Evolutionary conservation across 1,140 invertebrate species (phyloP).

Genomic region (Sipha flava): DNA sequence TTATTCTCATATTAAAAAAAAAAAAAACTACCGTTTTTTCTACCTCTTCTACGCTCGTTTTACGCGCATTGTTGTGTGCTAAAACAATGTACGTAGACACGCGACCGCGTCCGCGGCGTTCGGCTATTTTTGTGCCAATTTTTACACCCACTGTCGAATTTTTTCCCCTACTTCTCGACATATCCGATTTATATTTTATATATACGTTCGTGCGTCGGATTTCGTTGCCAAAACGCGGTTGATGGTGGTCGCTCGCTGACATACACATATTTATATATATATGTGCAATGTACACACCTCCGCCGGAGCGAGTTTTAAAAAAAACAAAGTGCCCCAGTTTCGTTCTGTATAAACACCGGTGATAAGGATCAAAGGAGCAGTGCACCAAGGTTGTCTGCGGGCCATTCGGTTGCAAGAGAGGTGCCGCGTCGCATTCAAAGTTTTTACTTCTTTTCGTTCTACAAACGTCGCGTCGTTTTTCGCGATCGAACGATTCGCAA

Average conservation of each 20-base stretch:
- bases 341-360: not conserved
- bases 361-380: constrained; percentile 4
- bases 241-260: no score
- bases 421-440: no score
- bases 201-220: not conserved
- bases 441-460: no score
- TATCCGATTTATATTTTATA: not conserved
- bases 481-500: no score
- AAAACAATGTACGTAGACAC: not conserved
- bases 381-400: not conserved
- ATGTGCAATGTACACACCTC: not conserved
- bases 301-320: not conserved
- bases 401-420: no score
- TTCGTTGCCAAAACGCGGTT: constrained; percentile 10
- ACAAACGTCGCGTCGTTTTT: no score
- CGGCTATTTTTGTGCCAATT: not conserved
- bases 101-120: not conserved
- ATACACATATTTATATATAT: no score
- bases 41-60: not conserved
- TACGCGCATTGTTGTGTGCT: not conserved
- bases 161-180: not conserved
- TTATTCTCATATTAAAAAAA: no score
- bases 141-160: constrained; percentile 15
- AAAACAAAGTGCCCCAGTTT: not conserved
- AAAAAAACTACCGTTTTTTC: not conserved